Base-by-base conservation (phyloP, 2,888 invertebrate species). In the Xestia xanthographa region DNA sequence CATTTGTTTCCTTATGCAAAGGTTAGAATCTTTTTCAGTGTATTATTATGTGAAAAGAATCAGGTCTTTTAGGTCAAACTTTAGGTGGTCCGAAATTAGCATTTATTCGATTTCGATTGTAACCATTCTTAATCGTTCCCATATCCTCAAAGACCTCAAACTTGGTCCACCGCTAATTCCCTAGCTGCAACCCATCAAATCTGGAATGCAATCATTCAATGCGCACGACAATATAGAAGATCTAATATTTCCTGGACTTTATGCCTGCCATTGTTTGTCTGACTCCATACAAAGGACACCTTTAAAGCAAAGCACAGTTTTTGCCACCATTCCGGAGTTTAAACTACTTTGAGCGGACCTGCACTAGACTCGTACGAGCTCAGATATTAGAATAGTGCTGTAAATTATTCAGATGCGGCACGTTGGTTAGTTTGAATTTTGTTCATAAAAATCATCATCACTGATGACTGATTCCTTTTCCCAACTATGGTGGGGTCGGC, bases 281-380 rank as follows among this genome's bases (percentile, higher is more conserved):
- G 82, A 70, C 76, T 66, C 38, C 70, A 45, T 80, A 91, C 92
- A 91, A 91, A 89, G 85, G 86, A 80, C 77, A 75, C 78, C 85
- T 83, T 48, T 38, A 77, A 77, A 76, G 68, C 60, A 66, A 41
- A 84, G 88, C 87, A 78, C 82, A 87, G 92, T 94, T 94, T 94
- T 94, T 94, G 92, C 92, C 89, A 89, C 89, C 87, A 91, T 89
- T 92, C 90, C 90, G 91, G 88, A 88, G 85, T 89, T 86, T 86
- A 92, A 91, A 93, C 91, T 90, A 91, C 92, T 93, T 92, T 90
- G 91, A 90, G 86, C 82, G 84, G 87, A 88, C 87, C 87, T 90
- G 87, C 85, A 88, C 91, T 89, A 86, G 81, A 78, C 77, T 86
- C 87, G 85, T 83, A 83, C 86, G 68, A 80, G 83, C 73, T 72